Percentiles rank a stretch among this genome's conserved stretches.
Evolutionary conservation across 1,140 invertebrate species (phyloP).

Genomic region (Polyergus mexicanus): DNA sequence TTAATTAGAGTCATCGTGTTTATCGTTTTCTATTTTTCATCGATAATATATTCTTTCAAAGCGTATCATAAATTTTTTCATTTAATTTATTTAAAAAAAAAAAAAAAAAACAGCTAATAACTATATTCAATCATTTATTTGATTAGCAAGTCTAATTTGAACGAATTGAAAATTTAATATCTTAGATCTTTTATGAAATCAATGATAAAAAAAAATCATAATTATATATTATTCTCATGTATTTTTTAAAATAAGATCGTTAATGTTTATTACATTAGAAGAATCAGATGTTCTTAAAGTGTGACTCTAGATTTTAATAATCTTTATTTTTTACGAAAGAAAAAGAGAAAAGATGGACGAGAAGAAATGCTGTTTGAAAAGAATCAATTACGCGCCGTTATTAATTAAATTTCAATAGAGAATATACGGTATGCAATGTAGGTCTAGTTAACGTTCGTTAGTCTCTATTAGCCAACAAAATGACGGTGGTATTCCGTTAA

Average conservation of each 20-base stretch:
- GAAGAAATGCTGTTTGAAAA: not conserved
- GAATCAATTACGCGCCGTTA: not conserved
- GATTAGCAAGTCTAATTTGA: not conserved
- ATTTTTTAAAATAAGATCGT: not conserved
- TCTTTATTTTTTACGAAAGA: not conserved
- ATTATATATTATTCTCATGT: not conserved
- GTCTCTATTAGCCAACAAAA: constrained; percentile 60
- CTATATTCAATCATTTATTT: not conserved
- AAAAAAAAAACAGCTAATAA: not conserved
- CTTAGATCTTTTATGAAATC: constrained; percentile 1
- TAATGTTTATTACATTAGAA: not conserved
- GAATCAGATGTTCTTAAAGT: not conserved
- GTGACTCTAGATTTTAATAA: not conserved
- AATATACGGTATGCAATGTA: constrained; percentile 50
- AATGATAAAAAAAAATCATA: not conserved
- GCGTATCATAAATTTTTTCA: not conserved
- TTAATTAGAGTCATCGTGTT: too few relatives aligned
- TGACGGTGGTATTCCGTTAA: constrained; percentile 46
- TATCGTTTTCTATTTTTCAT: too few relatives aligned
- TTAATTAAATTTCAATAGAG: constrained; percentile 50
- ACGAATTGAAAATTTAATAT: not conserved
- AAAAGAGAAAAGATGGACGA: not conserved
- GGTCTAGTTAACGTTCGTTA: constrained; percentile 52
- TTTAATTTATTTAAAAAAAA: not conserved
- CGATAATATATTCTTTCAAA: not conserved